Evolutionary conservation across 2,797 vertebrate species (phyloP).

Genomic region (Phrynocephalus vlangalii): DNA sequence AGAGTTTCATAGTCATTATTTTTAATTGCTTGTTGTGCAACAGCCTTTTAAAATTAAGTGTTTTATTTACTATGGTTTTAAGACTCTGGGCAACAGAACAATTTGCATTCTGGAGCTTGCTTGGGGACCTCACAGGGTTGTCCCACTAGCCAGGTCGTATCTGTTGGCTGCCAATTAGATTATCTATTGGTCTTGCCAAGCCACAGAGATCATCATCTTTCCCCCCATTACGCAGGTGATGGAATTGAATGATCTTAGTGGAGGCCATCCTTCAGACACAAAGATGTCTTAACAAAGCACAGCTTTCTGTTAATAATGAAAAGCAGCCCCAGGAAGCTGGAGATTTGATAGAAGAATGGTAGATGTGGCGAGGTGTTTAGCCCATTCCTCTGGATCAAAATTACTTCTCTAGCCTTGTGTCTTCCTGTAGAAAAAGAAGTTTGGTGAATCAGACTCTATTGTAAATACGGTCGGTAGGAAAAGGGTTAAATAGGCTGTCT

Average conservation of each 20-base stretch:
- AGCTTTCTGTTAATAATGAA: not conserved
- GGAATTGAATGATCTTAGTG: not conserved
- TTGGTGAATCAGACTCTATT: not conserved
- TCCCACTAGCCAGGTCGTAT: not conserved
- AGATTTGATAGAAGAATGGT: not conserved
- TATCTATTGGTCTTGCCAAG: not conserved
- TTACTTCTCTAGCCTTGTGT: not conserved
- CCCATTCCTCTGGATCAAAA: not conserved
- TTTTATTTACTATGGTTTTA: constrained; percentile 45
- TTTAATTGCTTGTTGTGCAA: constrained; percentile 61
- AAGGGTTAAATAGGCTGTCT: not conserved
- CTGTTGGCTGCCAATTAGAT: not conserved
- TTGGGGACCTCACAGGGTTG: constrained; percentile 15
- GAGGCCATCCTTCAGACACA: not conserved
- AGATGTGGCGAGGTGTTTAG: not conserved
- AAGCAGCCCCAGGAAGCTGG: not conserved
- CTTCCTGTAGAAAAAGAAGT: not conserved
- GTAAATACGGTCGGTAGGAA: not conserved
- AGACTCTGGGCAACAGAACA: constrained; percentile 57
- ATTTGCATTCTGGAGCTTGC: constrained; percentile 43
- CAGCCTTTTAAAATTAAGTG: constrained; percentile 51
- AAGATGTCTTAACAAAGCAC: not conserved
- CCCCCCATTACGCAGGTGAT: not conserved
- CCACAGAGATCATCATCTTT: not conserved
- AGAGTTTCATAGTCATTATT: constrained; percentile 53